phyloP scores from a whole-genome alignment of 2,888 invertebrate species.

The Tenthredo scrophulariae region DNA sequence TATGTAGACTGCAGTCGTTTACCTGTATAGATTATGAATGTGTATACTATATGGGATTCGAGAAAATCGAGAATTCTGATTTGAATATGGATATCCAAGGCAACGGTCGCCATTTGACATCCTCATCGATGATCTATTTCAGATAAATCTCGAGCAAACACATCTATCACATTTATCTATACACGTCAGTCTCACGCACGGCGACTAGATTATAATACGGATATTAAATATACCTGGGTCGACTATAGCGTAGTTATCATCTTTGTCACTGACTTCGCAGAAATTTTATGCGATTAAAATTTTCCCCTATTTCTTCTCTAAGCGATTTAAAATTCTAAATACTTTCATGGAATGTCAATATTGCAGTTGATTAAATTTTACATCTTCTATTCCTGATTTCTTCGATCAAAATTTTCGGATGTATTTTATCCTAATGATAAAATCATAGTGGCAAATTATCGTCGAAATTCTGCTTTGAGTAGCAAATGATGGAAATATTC shows the following conservation, averaged over 20 bases:
- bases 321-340: neutral
- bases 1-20: neutral
- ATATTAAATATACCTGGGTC: constrained; percentile 1
- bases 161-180: constrained; percentile 15
- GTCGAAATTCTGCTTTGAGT: too few species aligned
- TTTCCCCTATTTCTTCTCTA: neutral
- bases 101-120: neutral
- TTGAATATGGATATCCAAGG: neutral
- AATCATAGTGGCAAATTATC: too few species aligned
- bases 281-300: neutral
- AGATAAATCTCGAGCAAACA: neutral
- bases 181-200: neutral
- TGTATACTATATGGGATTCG: neutral
- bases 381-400: neutral
- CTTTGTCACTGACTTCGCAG: neutral
- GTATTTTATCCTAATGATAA: too few species aligned
- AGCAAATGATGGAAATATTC: too few species aligned
- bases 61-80: neutral
- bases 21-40: neutral
- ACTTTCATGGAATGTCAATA: neutral
- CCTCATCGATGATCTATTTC: constrained; percentile 23
- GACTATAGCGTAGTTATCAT: neutral
- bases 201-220: neutral
- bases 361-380: neutral
- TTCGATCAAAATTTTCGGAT: neutral